Evolutionary conservation across 1,140 invertebrate species (phyloP), one percentile per base, ranked within the genome.

Genomic region (Harpegnathos saltator): DNA sequence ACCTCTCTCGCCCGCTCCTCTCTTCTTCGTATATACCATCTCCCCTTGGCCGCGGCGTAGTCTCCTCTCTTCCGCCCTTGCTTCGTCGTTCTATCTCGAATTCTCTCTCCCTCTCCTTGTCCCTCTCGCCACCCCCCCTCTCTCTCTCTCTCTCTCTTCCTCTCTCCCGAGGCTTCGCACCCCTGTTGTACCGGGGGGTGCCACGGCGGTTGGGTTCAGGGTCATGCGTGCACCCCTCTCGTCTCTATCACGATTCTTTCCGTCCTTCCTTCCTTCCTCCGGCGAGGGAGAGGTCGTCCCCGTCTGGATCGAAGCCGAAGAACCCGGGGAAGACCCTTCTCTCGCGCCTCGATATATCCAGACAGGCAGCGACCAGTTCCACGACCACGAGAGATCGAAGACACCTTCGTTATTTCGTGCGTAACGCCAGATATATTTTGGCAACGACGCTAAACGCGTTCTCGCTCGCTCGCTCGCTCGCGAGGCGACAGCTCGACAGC

Each of bases 221-320:
- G 93, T 94, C 93, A 93, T 93, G 90, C 89, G 85, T 91, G 89
- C 89, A 90, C 89, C 89, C 91, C 87, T 86, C 89, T 78, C 62
- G 66, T 73, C 71, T 86, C 74, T 81, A 83, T 69, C 82, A 24
- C 74, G 74, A 44, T 83, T 81, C 71, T 77, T 62, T 82, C 62
- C 59, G 80, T 82, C 58, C 73, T 81, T 75, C 80, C 63, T 66
- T 82, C 65, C 63, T 72, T 82, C 80, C 84, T 75, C 80, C 59
- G 52, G 59, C 72, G 63, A 78, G 74, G 63, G 82, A 63, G 44
- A 59, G 65, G 81, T 75, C 77, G 80, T 81, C 68, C 59, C 69
- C 65, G 88, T 81, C 88, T 86, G 84, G 82, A 89, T 88, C 88
- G 84, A 89, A 89, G 81, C 75, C 72, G 83, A 89, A 86, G 71